Base-by-base conservation (phyloP, 2,113 vertebrate genomes). In the Gopherus flavomarginatus region DNA sequence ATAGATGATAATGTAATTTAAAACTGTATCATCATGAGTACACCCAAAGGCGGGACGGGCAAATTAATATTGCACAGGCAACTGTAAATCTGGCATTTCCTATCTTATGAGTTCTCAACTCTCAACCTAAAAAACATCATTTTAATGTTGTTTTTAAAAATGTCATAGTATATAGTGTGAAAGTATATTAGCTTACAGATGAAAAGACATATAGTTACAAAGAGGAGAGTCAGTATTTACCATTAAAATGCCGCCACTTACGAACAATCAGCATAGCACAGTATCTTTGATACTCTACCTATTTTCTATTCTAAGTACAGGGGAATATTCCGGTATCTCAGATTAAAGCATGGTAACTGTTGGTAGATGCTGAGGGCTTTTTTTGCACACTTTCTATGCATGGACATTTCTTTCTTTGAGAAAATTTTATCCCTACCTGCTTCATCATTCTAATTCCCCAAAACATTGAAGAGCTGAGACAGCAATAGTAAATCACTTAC, bases 391-490 rank as follows among this genome's bases (percentile, higher is more conserved):
- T n/a, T 85, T 44, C 27, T 96, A 95, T 62, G 95, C 90, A 94
- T 86, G 93, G 14, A 94, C 95, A 95, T 96, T 72, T 69, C 93
- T 94, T 91, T 92, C 75, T 92, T 94, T 78, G 92, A 92, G 93
- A 86, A n/a, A 93, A 93, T 92, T 77, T 17, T 12, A 92, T 65
- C 89, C 56, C 3, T 88, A 91, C 81, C 90, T 38, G 50, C 80
- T n/a, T 81, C 22, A 21, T 95, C 83, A 38, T 44, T 78, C 89
- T 96, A 96, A 97, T 93, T 96, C 90, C 44, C 75, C 81, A 50
- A 0, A 77, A 3, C 86, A 87, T 77, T 21, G 88, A 83, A 27
- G 85, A 89, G 90, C 88, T 31, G 82, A 38, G 59, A 4, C 59
- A 16, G 90, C 49, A 1, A 81, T 0, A 62, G 78, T 16, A 81